Conservation (phyloP, 2,113 vertebrate genomes). For the Bujurquina vittata region DNA sequence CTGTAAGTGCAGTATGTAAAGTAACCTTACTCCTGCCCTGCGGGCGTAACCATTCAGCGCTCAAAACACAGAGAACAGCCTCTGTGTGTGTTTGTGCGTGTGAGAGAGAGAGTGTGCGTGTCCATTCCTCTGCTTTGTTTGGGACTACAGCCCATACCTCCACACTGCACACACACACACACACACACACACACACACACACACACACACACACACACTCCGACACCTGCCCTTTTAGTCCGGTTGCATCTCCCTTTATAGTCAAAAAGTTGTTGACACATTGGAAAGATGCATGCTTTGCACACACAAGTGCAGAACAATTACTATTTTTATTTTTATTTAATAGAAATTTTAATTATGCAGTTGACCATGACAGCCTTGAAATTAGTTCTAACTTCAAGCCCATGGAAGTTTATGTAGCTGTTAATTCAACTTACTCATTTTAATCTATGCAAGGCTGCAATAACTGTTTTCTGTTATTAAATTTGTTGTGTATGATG, state of each 20-base stretch:
- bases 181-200: conserved; percentile 6
- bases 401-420: not conserved
- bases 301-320: conserved; percentile 3
- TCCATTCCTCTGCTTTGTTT: conserved; percentile 62
- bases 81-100: conserved; percentile 46
- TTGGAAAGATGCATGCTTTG: not conserved
- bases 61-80: conserved; percentile 53
- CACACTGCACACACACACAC: conserved; percentile 37
- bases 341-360: not conserved
- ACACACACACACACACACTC: conserved; percentile 12
- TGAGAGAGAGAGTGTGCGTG: conserved; percentile 19
- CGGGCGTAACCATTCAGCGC: conserved; percentile 65
- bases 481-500: not conserved
- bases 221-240: conserved; percentile 65
- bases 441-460: not conserved
- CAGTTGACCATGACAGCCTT: not conserved
- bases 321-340: not conserved
- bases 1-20: conserved; percentile 88
- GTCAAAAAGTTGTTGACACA: not conserved
- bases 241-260: conserved; percentile 32
- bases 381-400: not conserved
- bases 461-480: not conserved
- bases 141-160: conserved; percentile 61
- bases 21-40: conserved; percentile 75
- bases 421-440: not conserved